These are phyloP conservation scores for Leptestheria dahalacensis DNA, from an alignment of 1,140 invertebrate species.

Conservation along the genomic window DNA sequence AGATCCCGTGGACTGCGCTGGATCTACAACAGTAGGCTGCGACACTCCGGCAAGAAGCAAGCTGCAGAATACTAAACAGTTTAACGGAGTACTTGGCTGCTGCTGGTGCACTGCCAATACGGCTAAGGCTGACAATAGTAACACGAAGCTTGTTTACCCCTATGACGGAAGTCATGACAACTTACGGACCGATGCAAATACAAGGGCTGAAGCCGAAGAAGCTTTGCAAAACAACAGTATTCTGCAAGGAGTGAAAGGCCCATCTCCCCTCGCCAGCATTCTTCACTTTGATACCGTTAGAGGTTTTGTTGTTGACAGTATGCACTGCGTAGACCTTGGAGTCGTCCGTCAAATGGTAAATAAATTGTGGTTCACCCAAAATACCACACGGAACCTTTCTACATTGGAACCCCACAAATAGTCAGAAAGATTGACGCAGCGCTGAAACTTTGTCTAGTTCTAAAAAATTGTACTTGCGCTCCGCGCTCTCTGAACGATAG, in stretches of 20 bases:
- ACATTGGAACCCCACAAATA: background rate
- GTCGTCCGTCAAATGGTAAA: background rate
- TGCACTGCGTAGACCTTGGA: conserved; percentile 6
- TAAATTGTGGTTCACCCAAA: conserved; percentile 1
- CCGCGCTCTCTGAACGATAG: background rate
- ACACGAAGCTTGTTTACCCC: background rate
- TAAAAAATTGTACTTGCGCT: background rate
- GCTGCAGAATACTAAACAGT: background rate
- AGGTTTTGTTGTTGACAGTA: background rate
- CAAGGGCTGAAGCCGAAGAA: background rate
- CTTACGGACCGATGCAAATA: background rate
- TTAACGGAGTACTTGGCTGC: background rate
- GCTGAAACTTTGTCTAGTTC: background rate
- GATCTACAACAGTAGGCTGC: background rate
- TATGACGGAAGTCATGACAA: background rate
- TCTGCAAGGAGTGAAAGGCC: background rate
- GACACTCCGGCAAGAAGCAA: background rate
- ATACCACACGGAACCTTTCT: background rate
- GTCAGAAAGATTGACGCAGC: background rate
- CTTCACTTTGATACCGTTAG: background rate
- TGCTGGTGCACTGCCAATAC: background rate
- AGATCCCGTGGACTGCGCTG: background rate
- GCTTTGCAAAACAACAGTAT: background rate
- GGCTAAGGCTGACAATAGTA: background rate
- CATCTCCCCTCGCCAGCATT: background rate